These are phyloP conservation scores for Trichacis sp. DNA, from an alignment of 2,888 invertebrate species.

Conservation along the genomic window DNA sequence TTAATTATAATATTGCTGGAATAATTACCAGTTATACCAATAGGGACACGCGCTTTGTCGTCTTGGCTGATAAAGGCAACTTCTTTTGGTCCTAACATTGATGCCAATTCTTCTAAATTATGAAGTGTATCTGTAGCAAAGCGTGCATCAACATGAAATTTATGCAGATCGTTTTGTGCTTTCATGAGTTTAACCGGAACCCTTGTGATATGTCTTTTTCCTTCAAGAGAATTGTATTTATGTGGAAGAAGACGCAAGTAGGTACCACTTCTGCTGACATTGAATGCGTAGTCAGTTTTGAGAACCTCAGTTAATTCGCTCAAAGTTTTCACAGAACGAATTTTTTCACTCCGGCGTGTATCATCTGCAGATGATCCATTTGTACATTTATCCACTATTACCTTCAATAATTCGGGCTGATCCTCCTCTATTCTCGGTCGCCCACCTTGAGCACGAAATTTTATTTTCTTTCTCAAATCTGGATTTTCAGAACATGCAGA, in stretches of 20 bases:
- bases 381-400: neutral
- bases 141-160: neutral
- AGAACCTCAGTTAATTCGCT: neutral
- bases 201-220: neutral
- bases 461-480: neutral
- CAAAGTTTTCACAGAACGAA: neutral
- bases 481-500: too few relatives aligned
- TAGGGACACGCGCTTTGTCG: slow-evolving; percentile 60
- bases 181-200: neutral
- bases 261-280: neutral
- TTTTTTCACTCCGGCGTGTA: neutral
- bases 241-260: neutral
- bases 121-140: slow-evolving; percentile 40
- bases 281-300: neutral
- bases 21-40: too few relatives aligned
- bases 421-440: neutral
- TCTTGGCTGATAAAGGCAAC: slow-evolving; percentile 54
- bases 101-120: slow-evolving; percentile 45
- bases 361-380: neutral
- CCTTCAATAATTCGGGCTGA: neutral
- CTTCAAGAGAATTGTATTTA: neutral
- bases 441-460: too few relatives aligned
- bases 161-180: neutral
- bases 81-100: slow-evolving; percentile 45
- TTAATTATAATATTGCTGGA: too few relatives aligned